Conservation (phyloP, 2,797 vertebrate genomes). For the Lagorchestes hirsutus region DNA sequence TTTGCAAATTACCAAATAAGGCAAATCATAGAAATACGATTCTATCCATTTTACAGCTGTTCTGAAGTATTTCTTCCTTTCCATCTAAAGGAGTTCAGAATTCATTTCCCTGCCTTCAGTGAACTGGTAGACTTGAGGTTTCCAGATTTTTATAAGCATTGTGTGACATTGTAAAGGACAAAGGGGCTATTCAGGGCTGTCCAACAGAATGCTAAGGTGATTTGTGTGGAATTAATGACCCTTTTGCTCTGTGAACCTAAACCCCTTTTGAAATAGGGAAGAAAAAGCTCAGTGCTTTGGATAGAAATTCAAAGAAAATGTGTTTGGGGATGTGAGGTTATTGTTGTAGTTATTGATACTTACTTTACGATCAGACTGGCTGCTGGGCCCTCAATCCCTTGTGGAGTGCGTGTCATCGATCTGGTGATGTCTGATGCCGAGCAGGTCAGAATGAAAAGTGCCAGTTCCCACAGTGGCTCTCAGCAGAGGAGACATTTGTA, state of each 20-base stretch:
- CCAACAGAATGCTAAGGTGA: constrained; percentile 54
- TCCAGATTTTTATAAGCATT: constrained; percentile 62
- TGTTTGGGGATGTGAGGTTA: constrained; percentile 27
- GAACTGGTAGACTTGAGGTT: constrained; percentile 21
- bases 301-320: constrained; percentile 51
- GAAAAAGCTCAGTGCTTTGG: constrained; percentile 45
- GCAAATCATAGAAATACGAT: neutral
- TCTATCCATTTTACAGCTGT: neutral
- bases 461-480: neutral
- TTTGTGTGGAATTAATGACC: constrained; percentile 66
- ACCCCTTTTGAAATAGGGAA: constrained; percentile 66
- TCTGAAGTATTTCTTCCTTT: constrained; percentile 60
- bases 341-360: constrained; percentile 53
- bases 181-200: neutral
- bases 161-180: constrained; percentile 42
- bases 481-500: neutral
- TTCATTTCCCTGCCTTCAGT: constrained; percentile 33
- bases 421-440: neutral
- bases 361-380: constrained; percentile 39
- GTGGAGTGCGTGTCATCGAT: neutral
- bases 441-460: constrained; percentile 44
- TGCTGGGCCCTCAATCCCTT: neutral
- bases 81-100: constrained; percentile 65
- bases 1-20: neutral
- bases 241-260: constrained; percentile 63